phyloP scores from a whole-genome alignment of 2,113 vertebrate species.

The Felis chaus region DNA sequence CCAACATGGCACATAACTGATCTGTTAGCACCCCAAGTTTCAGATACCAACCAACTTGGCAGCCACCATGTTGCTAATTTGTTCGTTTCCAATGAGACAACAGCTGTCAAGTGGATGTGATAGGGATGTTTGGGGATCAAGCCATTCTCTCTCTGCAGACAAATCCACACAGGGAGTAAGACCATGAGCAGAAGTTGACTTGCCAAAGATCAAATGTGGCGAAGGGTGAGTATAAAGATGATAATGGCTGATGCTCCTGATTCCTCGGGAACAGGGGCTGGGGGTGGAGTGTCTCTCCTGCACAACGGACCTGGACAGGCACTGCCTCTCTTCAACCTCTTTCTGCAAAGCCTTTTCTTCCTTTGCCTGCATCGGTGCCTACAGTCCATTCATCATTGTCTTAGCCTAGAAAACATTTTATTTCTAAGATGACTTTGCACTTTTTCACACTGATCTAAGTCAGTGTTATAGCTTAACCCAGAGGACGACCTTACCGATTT shows the following conservation, averaged over 20 bases:
- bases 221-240: neutral
- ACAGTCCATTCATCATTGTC: neutral
- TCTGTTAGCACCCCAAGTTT: neutral
- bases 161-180: neutral
- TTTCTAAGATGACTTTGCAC: constrained; percentile 15
- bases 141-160: neutral
- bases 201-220: neutral
- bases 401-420: constrained; percentile 5
- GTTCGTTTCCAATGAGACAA: constrained; percentile 29
- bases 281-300: neutral
- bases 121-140: neutral
- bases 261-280: neutral
- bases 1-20: neutral
- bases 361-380: neutral
- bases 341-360: neutral
- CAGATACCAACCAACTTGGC: neutral
- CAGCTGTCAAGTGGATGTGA: neutral
- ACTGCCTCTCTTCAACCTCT: neutral
- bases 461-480: neutral
- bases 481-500: neutral
- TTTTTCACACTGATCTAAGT: neutral
- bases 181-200: neutral
- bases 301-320: neutral
- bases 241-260: no score
- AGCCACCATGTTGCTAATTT: neutral